Conservation (phyloP, 2,113 vertebrate genomes). For the Salvator merianae region DNA sequence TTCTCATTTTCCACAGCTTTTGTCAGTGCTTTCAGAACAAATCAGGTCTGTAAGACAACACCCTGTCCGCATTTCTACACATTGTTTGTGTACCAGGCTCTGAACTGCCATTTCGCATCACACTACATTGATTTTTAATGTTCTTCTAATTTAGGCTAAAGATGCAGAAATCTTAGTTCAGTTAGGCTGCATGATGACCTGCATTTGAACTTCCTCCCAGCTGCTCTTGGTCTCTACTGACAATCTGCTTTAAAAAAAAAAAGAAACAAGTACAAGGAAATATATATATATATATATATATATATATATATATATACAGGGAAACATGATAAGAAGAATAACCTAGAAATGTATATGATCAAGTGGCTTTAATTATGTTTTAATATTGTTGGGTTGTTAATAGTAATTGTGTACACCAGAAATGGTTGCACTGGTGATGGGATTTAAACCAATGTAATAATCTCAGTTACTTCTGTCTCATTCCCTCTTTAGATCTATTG, state of each 20-base stretch:
- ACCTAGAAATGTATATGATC: not conserved
- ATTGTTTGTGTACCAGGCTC: conserved; percentile 69
- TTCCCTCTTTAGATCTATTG: conserved; percentile 61
- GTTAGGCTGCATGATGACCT: conserved; percentile 72
- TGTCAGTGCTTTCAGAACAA: conserved; percentile 73
- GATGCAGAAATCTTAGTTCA: conserved; percentile 69
- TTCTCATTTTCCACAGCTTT: conserved; percentile 64
- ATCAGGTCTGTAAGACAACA: conserved; percentile 71
- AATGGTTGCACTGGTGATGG: conserved; percentile 4
- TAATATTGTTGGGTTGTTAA: conserved; percentile 44
- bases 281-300: no score
- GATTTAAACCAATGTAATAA: conserved; percentile 53
- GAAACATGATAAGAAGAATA: not conserved
- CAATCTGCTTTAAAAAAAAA: conserved; percentile 28
- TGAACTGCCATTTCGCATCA: conserved; percentile 78
- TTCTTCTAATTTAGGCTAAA: conserved; percentile 75
- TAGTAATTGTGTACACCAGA: conserved; percentile 45
- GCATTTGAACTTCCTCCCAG: conserved; percentile 76
- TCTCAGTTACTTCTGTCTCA: conserved; percentile 54
- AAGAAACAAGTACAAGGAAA: not conserved
- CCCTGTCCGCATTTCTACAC: conserved; percentile 70
- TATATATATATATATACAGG: no score
- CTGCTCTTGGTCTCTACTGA: conserved; percentile 51
- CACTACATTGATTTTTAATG: conserved; percentile 72
- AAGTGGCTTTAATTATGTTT: conserved; percentile 47